These are phyloP conservation scores for Babyrousa celebensis DNA, from an alignment of 2,797 vertebrate species.

Conservation along the genomic window DNA sequence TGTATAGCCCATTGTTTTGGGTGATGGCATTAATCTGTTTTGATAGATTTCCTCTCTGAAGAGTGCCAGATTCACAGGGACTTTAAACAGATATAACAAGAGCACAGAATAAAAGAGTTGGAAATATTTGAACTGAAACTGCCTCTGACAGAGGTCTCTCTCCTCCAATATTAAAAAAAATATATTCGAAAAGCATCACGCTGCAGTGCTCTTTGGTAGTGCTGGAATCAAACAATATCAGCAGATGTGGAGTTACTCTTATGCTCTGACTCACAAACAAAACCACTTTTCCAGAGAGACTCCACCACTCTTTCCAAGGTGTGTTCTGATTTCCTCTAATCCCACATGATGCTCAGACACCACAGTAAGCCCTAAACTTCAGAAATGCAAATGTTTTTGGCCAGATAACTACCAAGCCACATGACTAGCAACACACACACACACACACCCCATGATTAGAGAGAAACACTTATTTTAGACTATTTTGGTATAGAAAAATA, in stretches of 20 bases:
- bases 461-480: not conserved
- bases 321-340: not conserved
- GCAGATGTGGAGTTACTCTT: not conserved
- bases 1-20: not conserved
- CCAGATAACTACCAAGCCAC: not conserved
- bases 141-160: not conserved
- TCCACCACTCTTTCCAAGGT: not conserved
- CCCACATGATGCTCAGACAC: not conserved
- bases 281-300: slow-evolving; percentile 4
- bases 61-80: slow-evolving; percentile 53
- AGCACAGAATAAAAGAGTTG: slow-evolving; percentile 37
- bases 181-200: not conserved
- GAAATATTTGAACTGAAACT: slow-evolving; percentile 35
- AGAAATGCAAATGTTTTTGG: not conserved
- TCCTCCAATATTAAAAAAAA: slow-evolving; percentile 10
- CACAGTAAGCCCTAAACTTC: not conserved
- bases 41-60: slow-evolving; percentile 74
- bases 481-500: slow-evolving; percentile 29
- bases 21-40: slow-evolving; percentile 68
- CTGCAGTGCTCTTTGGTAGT: not conserved
- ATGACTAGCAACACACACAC: not conserved
- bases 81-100: slow-evolving; percentile 56
- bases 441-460: not conserved
- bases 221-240: not conserved
- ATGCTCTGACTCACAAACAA: slow-evolving; percentile 58